Base-by-base conservation (phyloP, 2,888 invertebrate genomes). In the Andrena fulva region DNA sequence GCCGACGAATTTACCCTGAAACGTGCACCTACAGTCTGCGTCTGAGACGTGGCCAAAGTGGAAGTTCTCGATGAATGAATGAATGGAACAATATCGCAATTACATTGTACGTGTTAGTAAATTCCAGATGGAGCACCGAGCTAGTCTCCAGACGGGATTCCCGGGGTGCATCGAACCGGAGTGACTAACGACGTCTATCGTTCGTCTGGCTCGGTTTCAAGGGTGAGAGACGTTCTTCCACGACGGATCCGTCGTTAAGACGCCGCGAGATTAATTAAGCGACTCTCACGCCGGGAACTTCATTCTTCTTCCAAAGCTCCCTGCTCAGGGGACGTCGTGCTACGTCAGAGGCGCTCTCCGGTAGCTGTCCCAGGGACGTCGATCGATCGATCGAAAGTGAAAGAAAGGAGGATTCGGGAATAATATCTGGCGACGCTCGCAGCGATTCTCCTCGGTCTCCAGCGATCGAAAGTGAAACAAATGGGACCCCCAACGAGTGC, bases 151-250 rank as follows among this genome's bases (percentile, higher is more conserved):
- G 52, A 16, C 7, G 12, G 33, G 80, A 83, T 73, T 75, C 42
- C 62, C 54, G 62, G 33, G 67, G 75, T 62, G 78, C 84, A 84
- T 75, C 77, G 72, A 67, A 66, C 75, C 79, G 59, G 52, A 66
- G 69, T 85, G 77, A 86, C 77, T 82, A 86, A 86, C 85, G 80
- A 85, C 56, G 73, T 68, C 82, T 76, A 80, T 82, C 86, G 52
- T 56, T 82, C 80, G 78, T 62, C n/a, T 10, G 70, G 84, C 62
- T 85, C 73, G 76, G 62, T 76, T 86, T 77, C 71, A 78, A 77
- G 68, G 78, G 31, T 48, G 63, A 73, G 77, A 80, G 54, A 66
- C 68, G 48, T 59, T 50, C 62, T 56, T 27, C 56, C 56, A 48
- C 56, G 24, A 31, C 3, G 52, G 24, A 75, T 80, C 48, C 77